These are phyloP conservation scores for Hydropotes inermis DNA, from an alignment of 2,113 vertebrate genomes.

Conservation along the genomic window DNA sequence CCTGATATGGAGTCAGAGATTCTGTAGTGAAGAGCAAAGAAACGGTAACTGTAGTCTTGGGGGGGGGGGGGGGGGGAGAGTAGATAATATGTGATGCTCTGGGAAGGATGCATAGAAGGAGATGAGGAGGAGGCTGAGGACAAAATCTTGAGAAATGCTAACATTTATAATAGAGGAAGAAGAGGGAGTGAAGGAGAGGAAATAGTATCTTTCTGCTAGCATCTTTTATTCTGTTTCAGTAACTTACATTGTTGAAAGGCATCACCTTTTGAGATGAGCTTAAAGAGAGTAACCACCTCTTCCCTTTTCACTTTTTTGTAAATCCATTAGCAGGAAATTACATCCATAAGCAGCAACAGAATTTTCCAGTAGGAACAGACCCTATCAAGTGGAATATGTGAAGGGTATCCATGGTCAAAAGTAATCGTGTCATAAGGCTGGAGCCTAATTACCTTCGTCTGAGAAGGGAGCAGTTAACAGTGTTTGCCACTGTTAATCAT, in stretches of 20 bases:
- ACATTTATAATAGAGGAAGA: neutral
- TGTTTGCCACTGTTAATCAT: neutral
- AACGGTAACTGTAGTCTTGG: neutral
- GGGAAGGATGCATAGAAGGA: neutral
- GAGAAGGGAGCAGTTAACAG: neutral
- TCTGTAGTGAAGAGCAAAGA: neutral
- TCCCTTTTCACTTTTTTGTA: neutral
- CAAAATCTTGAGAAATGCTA: neutral
- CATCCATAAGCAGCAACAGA: neutral
- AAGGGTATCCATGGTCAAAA: neutral
- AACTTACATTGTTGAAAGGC: neutral
- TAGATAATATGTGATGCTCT: neutral
- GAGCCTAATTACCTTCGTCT: neutral
- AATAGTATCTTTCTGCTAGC: neutral
- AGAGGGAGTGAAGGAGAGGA: neutral
- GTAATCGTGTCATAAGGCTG: neutral
- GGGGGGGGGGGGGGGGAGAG: accelerated
- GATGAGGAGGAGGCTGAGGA: neutral
- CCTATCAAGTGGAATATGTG: neutral
- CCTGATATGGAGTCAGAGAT: neutral
- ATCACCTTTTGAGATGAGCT: neutral
- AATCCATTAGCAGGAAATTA: neutral
- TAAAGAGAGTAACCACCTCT: neutral
- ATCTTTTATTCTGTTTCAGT: neutral
- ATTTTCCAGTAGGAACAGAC: neutral